A percentile compares a stretch with the other conserved stretches of the same genome.
Evolutionary conservation across 2,797 vertebrate species (phyloP).

Genomic region (Tympanoctomys barrerae): DNA sequence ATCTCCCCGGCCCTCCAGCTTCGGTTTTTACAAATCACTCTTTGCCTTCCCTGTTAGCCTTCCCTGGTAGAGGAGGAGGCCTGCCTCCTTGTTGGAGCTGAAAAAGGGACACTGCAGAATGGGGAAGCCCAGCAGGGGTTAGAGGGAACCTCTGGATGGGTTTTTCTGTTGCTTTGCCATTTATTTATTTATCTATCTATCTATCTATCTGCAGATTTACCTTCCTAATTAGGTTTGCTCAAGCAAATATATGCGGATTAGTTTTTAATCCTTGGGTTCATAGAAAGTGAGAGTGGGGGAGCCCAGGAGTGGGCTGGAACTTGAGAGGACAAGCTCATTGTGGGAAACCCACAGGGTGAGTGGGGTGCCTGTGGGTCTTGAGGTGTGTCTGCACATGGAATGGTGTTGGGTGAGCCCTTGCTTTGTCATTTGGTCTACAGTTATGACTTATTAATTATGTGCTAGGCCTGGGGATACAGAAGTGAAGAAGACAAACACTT

Average conservation of each 20-base stretch:
- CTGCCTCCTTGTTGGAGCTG: background rate
- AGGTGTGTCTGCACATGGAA: background rate
- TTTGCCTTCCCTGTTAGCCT: background rate
- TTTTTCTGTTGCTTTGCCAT: constrained; percentile 33
- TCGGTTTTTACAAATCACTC: no score
- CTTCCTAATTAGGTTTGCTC: constrained; percentile 76
- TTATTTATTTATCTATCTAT: background rate
- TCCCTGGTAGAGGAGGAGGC: background rate
- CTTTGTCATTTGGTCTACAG: background rate
- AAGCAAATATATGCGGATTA: constrained; percentile 79
- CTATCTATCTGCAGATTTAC: constrained; percentile 67
- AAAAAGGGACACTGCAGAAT: background rate
- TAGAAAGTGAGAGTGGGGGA: constrained; percentile 28
- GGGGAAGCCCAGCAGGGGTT: background rate
- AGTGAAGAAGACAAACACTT: background rate
- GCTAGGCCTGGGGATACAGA: background rate
- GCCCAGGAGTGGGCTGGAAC: background rate
- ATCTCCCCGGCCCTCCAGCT: no score
- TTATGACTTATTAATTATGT: background rate
- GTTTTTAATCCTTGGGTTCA: constrained; percentile 78
- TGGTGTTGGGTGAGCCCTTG: background rate
- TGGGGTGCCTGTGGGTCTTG: accelerated
- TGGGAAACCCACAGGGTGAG: background rate
- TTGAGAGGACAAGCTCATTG: constrained; percentile 48
- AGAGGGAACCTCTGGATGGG: background rate